Base-by-base conservation (phyloP, 2,888 invertebrate genomes). In the Campopleginae sp. region DNA sequence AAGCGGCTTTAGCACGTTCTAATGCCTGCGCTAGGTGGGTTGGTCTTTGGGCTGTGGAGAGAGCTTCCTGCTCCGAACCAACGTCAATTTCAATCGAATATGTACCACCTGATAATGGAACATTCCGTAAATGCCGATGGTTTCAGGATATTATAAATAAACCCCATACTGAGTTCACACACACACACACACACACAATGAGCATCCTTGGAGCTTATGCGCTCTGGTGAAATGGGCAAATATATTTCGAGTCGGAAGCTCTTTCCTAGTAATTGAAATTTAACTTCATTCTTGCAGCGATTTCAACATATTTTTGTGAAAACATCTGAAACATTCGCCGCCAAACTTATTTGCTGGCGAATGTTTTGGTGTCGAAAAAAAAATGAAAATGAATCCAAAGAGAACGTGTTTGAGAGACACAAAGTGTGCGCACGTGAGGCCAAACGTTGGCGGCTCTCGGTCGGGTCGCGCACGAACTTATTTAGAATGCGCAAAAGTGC, bases 401-500 rank as follows among this genome's bases (percentile, higher is more conserved):
- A 19, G 42, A 63, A 31, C 44, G 54, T 78, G 65, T 48, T 78
- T 78, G 42, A 48, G 46, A 51, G 70, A 65, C 42, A 58, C 19
- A 51, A 61, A 23, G 78, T 38, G 77, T 74, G 63, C 17, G 48
- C 12, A 68, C 46, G 80, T 38, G 23, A 61, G 12, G 31, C 38
- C 19, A 54, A 80, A 74, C 44, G 74, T 80, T 80, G 72, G 65
- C 23, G 38, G n/a, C 44, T 44, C 74, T 14, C 27, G 14, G 65
- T 33, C 68, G 74, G 65, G 27, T 31, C 58, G 68, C 51, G 46
- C n/a, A 70, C 66, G 77, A 82, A 81, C 84, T 88, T 89, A 89
- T 90, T 90, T 89, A 86, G 88, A 86, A 88, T 89, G 85, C 85
- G 84, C 65, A 87, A 89, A 90, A 89, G 88, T 88, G 86, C 82